phyloP scores from a whole-genome alignment of 2,113 vertebrate species.

The Alligator sinensis region DNA sequence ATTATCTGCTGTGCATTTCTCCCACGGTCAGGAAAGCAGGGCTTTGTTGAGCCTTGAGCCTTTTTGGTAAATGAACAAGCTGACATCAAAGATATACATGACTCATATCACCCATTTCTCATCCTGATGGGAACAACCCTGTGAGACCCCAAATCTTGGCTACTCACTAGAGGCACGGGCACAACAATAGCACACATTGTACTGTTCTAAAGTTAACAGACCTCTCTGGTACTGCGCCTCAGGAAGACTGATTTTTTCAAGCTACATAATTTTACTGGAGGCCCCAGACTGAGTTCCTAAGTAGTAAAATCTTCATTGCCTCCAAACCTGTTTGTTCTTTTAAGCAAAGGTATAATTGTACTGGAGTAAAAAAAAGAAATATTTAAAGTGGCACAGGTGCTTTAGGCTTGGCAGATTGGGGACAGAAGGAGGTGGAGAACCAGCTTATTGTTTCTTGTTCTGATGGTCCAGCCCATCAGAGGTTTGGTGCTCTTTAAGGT shows the following conservation, averaged over 20 bases:
- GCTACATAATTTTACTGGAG: neutral
- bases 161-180: neutral
- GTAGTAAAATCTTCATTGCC: neutral
- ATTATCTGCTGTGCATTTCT: neutral
- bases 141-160: neutral
- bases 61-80: neutral
- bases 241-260: neutral
- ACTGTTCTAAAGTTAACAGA: neutral
- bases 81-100: neutral
- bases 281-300: neutral
- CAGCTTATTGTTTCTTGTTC: neutral
- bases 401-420: neutral
- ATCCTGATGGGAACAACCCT: neutral
- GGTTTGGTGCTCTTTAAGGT: constrained; percentile 5
- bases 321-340: neutral
- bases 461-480: neutral
- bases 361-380: neutral
- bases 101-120: neutral
- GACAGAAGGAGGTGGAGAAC: neutral
- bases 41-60: neutral
- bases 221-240: neutral
- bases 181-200: neutral
- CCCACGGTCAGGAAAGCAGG: neutral
- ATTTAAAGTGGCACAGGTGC: neutral
- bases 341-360: neutral